Conservation (phyloP, 2,888 invertebrate genomes). For the Nymphalis polychloros region DNA sequence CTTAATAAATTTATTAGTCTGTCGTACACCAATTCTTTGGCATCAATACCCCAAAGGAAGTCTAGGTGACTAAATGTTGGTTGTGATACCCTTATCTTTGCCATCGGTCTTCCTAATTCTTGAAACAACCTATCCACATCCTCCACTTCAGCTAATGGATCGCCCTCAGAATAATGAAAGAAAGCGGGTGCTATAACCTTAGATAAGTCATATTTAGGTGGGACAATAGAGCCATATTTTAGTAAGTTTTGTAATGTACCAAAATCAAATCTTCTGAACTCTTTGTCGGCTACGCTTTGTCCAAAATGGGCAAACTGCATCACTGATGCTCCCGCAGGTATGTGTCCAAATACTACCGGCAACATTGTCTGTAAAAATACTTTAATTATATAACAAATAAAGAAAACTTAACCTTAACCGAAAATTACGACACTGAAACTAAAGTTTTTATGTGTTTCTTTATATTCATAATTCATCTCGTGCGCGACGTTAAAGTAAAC, state of each 20-base stretch:
- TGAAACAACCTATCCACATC: slow-evolving; percentile 81
- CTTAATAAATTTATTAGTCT: slow-evolving; percentile 79
- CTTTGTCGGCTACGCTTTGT: slow-evolving; percentile 81
- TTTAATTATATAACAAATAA: neutral
- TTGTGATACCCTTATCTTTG: slow-evolving; percentile 80
- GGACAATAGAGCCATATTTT: slow-evolving; percentile 75
- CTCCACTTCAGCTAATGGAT: slow-evolving; percentile 82
- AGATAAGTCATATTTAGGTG: slow-evolving; percentile 82
- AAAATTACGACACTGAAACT: too few relatives aligned
- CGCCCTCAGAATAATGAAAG: slow-evolving; percentile 84
- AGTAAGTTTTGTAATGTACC: slow-evolving; percentile 76
- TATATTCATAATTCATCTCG: too few relatives aligned
- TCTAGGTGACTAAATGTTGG: slow-evolving; percentile 85
- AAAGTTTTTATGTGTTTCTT: too few relatives aligned
- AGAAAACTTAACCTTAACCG: neutral
- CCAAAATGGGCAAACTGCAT: slow-evolving; percentile 87
- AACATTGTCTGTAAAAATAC: slow-evolving; percentile 81
- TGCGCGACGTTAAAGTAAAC: too few relatives aligned
- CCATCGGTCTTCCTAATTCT: slow-evolving; percentile 79
- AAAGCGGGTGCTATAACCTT: slow-evolving; percentile 83
- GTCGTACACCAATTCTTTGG: slow-evolving; percentile 81
- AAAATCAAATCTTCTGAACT: slow-evolving; percentile 82
- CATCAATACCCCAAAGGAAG: slow-evolving; percentile 86
- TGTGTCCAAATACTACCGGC: slow-evolving; percentile 85
- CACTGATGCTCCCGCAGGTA: slow-evolving; percentile 86